Conservation (phyloP, 2,797 vertebrate genomes). For the Cryptoblepharus egeriae region DNA sequence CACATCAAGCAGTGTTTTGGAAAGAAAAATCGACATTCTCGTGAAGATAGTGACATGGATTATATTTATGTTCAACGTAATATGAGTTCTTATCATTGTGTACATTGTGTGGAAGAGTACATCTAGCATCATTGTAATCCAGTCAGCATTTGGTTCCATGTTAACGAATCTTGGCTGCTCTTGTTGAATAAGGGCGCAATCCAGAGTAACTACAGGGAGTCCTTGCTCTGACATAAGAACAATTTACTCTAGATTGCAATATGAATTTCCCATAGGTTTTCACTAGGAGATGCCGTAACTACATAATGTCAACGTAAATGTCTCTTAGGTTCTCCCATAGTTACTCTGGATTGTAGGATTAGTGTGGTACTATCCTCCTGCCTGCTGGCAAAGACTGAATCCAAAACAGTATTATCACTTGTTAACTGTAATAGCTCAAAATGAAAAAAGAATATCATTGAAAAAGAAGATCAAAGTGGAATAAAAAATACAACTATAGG, state of each 20-base stretch:
- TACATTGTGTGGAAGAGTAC: neutral
- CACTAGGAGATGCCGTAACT: too few relatives aligned
- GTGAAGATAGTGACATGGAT: constrained; percentile 12
- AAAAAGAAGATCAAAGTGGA: neutral
- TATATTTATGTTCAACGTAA: neutral
- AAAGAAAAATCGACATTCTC: accelerated
- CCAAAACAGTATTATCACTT: accelerated
- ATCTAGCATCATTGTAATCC: neutral
- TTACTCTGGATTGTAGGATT: too few relatives aligned
- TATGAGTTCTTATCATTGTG: neutral
- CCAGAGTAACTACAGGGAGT: too few relatives aligned
- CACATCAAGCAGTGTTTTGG: neutral
- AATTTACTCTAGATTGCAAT: too few relatives aligned
- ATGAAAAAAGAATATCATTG: too few relatives aligned
- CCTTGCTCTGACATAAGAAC: too few relatives aligned
- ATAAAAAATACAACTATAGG: too few relatives aligned
- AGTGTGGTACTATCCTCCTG: neutral
- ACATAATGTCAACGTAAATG: too few relatives aligned
- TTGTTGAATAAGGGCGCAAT: constrained; percentile 10
- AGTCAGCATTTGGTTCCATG: neutral
- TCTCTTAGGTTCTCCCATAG: too few relatives aligned
- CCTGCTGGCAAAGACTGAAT: neutral
- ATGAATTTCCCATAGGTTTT: too few relatives aligned
- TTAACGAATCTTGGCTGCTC: neutral
- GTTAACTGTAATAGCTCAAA: too few relatives aligned